phyloP scores from a whole-genome alignment of 2,113 vertebrate species.

The Vidua chalybeata region DNA sequence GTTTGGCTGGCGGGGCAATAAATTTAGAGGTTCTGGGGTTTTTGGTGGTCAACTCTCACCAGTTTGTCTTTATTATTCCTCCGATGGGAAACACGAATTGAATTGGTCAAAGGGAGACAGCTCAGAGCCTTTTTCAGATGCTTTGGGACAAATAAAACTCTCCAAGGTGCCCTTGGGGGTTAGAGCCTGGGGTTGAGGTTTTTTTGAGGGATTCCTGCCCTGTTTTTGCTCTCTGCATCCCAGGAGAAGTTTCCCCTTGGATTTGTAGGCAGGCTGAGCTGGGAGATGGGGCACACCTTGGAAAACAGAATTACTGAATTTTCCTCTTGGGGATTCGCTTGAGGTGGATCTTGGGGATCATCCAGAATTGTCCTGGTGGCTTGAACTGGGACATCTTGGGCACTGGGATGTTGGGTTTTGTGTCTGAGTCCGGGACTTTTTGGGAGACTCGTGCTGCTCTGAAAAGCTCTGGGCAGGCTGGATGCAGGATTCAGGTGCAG shows the following conservation, averaged over 20 bases:
- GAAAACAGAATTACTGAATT: neutral
- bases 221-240: neutral
- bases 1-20: accelerated
- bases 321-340: neutral
- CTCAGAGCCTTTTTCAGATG: neutral
- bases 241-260: neutral
- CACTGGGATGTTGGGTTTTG: accelerated
- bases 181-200: neutral
- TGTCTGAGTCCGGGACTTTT: neutral
- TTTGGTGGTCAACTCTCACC: accelerated
- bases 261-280: neutral
- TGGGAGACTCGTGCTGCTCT: neutral
- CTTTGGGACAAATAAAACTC: neutral
- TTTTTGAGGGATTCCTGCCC: neutral
- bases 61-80: neutral
- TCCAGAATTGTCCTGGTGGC: neutral
- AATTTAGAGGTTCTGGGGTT: accelerated
- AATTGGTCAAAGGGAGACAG: neutral
- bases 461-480: neutral
- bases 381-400: too few relatives aligned
- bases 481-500: too few relatives aligned
- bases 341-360: accelerated
- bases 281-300: neutral
- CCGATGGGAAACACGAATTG: neutral
- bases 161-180: accelerated